Conservation (phyloP, 2,888 invertebrate species). For the Neria commutata region DNA sequence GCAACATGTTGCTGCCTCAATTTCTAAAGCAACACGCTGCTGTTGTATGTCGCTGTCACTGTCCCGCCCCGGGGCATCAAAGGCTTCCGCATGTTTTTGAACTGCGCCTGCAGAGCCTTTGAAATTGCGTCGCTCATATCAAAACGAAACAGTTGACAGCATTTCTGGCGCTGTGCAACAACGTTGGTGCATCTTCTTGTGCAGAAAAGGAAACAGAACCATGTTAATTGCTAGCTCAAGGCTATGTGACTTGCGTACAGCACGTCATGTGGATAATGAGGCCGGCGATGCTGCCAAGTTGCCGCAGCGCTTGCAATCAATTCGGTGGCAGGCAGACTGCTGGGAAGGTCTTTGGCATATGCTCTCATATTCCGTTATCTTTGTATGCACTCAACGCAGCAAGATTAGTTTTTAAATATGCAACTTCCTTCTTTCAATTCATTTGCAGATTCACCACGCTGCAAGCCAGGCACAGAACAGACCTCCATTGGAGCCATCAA, state of each 20-base stretch:
- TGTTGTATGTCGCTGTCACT: no score
- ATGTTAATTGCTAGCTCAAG: slow-evolving; percentile 58
- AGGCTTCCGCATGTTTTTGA: no score
- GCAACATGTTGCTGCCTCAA: no score
- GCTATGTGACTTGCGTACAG: slow-evolving; percentile 37
- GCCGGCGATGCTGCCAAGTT: not conserved
- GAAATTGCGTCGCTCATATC: no score
- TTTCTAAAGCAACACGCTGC: no score
- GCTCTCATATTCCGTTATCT: slow-evolving; percentile 1
- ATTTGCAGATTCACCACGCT: slow-evolving; percentile 75
- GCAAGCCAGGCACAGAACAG: slow-evolving; percentile 73
- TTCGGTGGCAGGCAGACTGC: slow-evolving; percentile 2
- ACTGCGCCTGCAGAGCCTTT: no score
- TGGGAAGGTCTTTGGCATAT: slow-evolving; percentile 15
- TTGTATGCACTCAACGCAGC: slow-evolving; percentile 20
- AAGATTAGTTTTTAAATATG: slow-evolving; percentile 21
- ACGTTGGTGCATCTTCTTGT: not conserved
- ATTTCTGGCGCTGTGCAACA: no score
- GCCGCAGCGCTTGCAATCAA: slow-evolving; percentile 17
- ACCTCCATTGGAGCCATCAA: slow-evolving; percentile 76
- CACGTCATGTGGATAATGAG: slow-evolving; percentile 17
- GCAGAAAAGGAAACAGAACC: slow-evolving; percentile 56
- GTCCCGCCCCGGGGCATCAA: no score
- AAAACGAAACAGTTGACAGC: no score
- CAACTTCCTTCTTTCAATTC: slow-evolving; percentile 21